Conservation (phyloP, 2,113 vertebrate genomes). For the Thalassoma bifasciatum region DNA sequence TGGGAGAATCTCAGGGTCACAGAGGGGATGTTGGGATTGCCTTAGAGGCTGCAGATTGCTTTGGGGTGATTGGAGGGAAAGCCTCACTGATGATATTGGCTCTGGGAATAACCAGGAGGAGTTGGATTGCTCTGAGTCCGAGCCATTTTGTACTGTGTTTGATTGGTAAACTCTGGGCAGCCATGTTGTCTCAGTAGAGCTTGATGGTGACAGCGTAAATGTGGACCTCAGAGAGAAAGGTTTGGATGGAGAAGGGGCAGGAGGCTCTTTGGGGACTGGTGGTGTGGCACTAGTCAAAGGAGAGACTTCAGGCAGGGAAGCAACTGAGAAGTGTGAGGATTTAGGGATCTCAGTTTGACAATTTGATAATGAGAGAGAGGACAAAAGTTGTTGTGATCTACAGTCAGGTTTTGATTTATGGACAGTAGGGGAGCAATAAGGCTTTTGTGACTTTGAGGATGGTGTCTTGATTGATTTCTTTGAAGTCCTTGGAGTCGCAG, state of each 20-base stretch:
- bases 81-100: constrained; percentile 37
- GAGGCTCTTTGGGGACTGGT: constrained; percentile 17
- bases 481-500: constrained; percentile 39
- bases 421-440: constrained; percentile 16
- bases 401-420: constrained; percentile 32
- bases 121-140: constrained; percentile 27
- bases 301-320: constrained; percentile 16
- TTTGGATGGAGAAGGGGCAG: constrained; percentile 19
- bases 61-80: constrained; percentile 37
- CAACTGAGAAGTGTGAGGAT: background rate
- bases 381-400: constrained; percentile 27
- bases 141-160: constrained; percentile 26
- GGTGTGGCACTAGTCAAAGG: constrained; percentile 4
- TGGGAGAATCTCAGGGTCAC: constrained; percentile 28
- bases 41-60: constrained; percentile 42
- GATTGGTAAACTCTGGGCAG: constrained; percentile 48
- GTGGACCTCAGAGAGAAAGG: constrained; percentile 54
- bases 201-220: constrained; percentile 53
- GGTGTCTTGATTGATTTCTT: constrained; percentile 42
- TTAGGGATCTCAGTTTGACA: constrained; percentile 34
- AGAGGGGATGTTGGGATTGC: constrained; percentile 43
- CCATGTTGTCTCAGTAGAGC: constrained; percentile 43
- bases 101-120: constrained; percentile 39
- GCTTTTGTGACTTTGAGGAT: constrained; percentile 22
- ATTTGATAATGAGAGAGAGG: constrained; percentile 22